These are phyloP conservation scores for Bicyclus anynana DNA, from an alignment of 1,140 invertebrate genomes.

Conservation along the genomic window DNA sequence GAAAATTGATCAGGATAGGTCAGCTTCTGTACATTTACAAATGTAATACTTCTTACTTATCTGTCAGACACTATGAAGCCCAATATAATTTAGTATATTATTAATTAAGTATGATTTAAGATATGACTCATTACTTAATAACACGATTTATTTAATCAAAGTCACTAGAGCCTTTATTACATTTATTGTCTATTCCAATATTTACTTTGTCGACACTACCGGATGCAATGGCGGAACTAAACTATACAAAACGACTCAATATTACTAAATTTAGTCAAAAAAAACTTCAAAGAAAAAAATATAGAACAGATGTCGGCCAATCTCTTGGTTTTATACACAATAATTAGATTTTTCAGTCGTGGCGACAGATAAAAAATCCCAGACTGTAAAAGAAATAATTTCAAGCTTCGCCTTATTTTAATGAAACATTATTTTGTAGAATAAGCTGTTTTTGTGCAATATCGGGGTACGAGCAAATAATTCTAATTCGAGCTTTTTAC, in stretches of 20 bases:
- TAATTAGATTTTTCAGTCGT: constrained; percentile 14
- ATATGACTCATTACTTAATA: no score
- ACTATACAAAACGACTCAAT: neutral
- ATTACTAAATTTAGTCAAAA: constrained; percentile 7
- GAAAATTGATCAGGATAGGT: no score
- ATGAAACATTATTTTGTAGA: constrained; percentile 16
- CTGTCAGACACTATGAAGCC: no score
- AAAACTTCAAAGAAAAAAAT: constrained; percentile 11
- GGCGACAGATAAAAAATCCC: constrained; percentile 7
- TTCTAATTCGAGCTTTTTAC: constrained; percentile 20
- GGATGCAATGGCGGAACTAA: neutral
- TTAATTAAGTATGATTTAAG: no score
- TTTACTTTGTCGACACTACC: neutral
- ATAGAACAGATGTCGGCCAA: constrained; percentile 5
- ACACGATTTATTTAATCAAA: no score
- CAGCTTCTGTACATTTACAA: no score
- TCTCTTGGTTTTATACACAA: constrained; percentile 5
- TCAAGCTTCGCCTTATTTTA: constrained; percentile 20
- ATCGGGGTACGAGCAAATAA: no score
- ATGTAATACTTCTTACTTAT: no score
- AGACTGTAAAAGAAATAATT: constrained; percentile 22
- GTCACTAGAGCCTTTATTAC: neutral
- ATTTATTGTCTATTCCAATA: neutral
- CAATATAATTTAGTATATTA: no score
- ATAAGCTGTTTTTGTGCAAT: constrained; percentile 17